These are phyloP conservation scores for Chauna torquata DNA, from an alignment of 2,113 vertebrate genomes.

Conservation along the genomic window DNA sequence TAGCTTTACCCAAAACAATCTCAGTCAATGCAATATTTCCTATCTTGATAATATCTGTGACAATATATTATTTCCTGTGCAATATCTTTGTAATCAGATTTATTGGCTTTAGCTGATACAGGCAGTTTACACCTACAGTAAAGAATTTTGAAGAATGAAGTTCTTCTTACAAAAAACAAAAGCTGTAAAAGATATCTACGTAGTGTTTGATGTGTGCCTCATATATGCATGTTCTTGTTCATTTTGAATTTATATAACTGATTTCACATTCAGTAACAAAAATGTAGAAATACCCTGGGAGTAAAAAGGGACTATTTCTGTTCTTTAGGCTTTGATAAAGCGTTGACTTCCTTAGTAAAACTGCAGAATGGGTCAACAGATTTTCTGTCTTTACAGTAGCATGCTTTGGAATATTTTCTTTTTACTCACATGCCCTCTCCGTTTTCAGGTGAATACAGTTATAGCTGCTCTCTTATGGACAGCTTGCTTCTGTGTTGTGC, in stretches of 20 bases:
- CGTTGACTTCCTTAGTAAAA: constrained; percentile 15
- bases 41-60: neutral
- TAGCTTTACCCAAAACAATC: neutral
- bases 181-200: neutral
- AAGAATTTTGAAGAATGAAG: neutral
- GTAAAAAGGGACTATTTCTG: neutral
- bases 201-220: neutral
- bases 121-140: neutral
- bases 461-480: neutral
- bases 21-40: neutral
- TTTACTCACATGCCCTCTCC: neutral
- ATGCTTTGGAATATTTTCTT: constrained; percentile 21
- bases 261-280: neutral
- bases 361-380: constrained; percentile 2
- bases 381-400: constrained; percentile 26
- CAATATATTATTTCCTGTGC: neutral
- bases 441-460: constrained; percentile 12
- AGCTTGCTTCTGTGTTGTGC: constrained; percentile 7
- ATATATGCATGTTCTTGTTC: neutral
- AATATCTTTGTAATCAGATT: neutral
- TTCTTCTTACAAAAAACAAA: neutral
- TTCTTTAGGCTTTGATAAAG: constrained; percentile 18
- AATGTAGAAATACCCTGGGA: neutral
- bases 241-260: neutral
- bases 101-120: neutral